phyloP scores from a whole-genome alignment of 2,888 invertebrate genomes.

The Rhagium mordax region DNA sequence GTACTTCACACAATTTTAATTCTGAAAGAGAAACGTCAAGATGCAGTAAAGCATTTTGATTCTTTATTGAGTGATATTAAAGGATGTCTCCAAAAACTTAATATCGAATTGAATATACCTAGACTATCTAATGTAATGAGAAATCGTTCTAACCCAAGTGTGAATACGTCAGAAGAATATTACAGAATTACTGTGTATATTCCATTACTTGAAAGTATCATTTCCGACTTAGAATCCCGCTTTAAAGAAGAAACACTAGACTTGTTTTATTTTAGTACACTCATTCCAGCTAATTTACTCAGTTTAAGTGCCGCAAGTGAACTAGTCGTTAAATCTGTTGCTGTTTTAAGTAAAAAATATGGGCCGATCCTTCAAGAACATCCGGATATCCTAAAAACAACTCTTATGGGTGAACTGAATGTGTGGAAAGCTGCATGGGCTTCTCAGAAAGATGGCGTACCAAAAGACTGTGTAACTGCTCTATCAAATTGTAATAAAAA shows the following conservation, averaged over 20 bases:
- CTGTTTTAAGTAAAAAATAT: background rate
- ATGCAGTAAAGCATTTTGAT: background rate
- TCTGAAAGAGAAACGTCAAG: background rate
- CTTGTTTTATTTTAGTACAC: background rate
- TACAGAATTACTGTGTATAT: slow-evolving; percentile 7
- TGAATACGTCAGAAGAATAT: background rate
- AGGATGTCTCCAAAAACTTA: background rate
- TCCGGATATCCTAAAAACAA: background rate
- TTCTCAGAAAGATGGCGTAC: background rate
- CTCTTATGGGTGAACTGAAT: background rate
- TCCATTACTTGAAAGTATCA: slow-evolving; percentile 15
- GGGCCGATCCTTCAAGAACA: background rate
- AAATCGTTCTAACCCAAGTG: background rate
- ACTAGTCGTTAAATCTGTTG: background rate
- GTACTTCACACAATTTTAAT: background rate
- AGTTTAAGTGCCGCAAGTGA: background rate
- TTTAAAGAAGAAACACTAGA: slow-evolving; percentile 14
- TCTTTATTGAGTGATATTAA: background rate
- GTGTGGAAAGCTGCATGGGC: background rate
- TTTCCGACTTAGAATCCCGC: background rate
- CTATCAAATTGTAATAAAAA: background rate
- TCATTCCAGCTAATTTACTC: background rate
- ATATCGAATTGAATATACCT: background rate
- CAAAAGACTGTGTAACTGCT: background rate
- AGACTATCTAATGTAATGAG: background rate